These are phyloP conservation scores for Prorops nasuta DNA, from an alignment of 1,140 invertebrate species.

Conservation along the genomic window DNA sequence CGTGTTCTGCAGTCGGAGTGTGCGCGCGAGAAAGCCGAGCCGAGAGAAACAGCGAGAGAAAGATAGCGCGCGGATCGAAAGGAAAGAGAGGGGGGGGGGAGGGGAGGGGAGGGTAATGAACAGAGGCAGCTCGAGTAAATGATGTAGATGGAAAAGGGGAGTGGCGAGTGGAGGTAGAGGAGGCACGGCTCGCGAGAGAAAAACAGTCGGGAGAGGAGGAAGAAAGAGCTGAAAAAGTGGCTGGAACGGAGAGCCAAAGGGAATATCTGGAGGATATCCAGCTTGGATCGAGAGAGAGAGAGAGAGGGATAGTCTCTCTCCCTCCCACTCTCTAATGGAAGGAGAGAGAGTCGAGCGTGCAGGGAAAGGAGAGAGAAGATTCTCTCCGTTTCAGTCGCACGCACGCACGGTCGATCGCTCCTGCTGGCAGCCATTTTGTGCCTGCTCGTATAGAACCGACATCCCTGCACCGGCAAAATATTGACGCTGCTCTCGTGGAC, in stretches of 20 bases:
- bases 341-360: slow-evolving; percentile 2
- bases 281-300: slow-evolving; percentile 12
- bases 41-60: slow-evolving; percentile 5
- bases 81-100: background rate
- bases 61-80: slow-evolving; percentile 3
- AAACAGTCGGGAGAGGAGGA: background rate
- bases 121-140: no score
- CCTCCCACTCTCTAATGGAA: no score
- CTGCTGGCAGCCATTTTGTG: slow-evolving; percentile 49
- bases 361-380: slow-evolving; percentile 15
- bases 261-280: no score
- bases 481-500: slow-evolving; percentile 24
- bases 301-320: background rate
- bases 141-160: no score
- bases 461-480: slow-evolving; percentile 43
- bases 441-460: slow-evolving; percentile 33
- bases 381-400: slow-evolving; percentile 23
- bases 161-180: no score
- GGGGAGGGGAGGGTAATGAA: slow-evolving; percentile 1
- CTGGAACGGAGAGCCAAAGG: background rate
- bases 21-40: background rate
- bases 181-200: background rate
- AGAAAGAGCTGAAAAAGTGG: background rate
- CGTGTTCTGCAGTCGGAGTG: background rate
- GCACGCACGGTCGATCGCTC: slow-evolving; percentile 47